phyloP scores from a whole-genome alignment of 2,888 invertebrate species.

The Rapana venosa region DNA sequence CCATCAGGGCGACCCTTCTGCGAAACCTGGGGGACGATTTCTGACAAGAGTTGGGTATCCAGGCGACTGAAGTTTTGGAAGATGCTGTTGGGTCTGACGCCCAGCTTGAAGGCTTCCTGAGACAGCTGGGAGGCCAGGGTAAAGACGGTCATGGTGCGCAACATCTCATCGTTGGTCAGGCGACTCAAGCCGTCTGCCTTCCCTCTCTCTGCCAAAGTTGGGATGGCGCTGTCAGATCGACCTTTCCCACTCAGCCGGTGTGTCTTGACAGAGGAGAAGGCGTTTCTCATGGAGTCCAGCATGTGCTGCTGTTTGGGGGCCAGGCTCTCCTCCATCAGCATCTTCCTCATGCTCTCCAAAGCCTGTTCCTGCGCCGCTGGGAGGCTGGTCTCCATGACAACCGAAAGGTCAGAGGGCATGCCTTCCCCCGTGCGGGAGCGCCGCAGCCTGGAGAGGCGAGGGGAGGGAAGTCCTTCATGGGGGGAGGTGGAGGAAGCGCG shows the following conservation, averaged over 20 bases:
- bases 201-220: constrained; percentile 12
- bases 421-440: constrained; percentile 31
- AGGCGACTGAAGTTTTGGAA: constrained; percentile 59
- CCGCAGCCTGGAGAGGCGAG: constrained; percentile 25
- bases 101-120: constrained; percentile 63
- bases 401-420: constrained; percentile 32
- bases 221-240: not conserved
- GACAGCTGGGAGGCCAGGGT: constrained; percentile 69
- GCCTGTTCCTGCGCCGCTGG: constrained; percentile 55
- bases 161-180: constrained; percentile 58
- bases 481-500: not conserved
- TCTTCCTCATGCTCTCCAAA: constrained; percentile 56
- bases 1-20: not conserved
- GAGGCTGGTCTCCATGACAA: constrained; percentile 51
- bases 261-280: constrained; percentile 27
- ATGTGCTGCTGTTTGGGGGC: constrained; percentile 53
- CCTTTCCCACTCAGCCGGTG: not conserved
- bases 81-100: constrained; percentile 61
- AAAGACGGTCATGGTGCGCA: constrained; percentile 63
- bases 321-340: constrained; percentile 61
- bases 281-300: constrained; percentile 41
- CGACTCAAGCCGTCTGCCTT: not conserved
- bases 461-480: not conserved
- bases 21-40: constrained; percentile 23
- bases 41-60: constrained; percentile 31